Percentiles rank a stretch among this genome's conserved stretches.
These are phyloP conservation scores for Rhynchonycteris naso DNA, from an alignment of 2,797 vertebrate species.

Conservation along the genomic window DNA sequence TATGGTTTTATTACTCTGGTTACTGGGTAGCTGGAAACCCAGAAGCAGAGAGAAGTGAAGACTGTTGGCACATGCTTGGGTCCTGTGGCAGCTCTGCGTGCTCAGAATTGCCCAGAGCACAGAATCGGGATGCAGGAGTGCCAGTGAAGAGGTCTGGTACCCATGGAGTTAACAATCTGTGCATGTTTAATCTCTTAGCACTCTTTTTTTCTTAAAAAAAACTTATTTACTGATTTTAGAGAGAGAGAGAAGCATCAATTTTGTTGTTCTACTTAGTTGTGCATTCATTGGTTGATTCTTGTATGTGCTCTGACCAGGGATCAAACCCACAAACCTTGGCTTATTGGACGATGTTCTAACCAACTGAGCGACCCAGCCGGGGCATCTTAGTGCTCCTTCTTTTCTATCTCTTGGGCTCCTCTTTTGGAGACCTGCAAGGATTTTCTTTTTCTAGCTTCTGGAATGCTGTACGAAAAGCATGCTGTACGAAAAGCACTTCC, in stretches of 20 bases:
- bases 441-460: not conserved
- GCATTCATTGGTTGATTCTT: too few relatives aligned
- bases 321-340: too few relatives aligned
- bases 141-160: not conserved
- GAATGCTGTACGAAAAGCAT: not conserved
- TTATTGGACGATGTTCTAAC: too few relatives aligned
- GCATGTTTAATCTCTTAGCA: not conserved
- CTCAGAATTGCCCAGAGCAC: fast-evolving
- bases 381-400: not conserved
- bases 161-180: too few relatives aligned
- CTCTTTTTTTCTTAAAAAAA: too few relatives aligned
- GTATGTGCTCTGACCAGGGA: too few relatives aligned
- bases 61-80: fast-evolving
- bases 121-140: not conserved
- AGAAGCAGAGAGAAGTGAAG: not conserved
- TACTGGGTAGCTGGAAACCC: fast-evolving
- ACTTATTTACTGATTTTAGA: too few relatives aligned
- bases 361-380: too few relatives aligned
- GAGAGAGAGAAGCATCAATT: too few relatives aligned
- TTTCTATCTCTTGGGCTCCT: not conserved
- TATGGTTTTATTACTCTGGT: not conserved
- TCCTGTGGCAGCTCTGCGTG: not conserved
- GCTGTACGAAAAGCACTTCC: not conserved
- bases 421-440: not conserved
- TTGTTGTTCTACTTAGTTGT: too few relatives aligned